Evolutionary conservation across 2,888 invertebrate species (phyloP), one percentile per base, ranked within the genome.

Genomic region (Papilio protenor): DNA sequence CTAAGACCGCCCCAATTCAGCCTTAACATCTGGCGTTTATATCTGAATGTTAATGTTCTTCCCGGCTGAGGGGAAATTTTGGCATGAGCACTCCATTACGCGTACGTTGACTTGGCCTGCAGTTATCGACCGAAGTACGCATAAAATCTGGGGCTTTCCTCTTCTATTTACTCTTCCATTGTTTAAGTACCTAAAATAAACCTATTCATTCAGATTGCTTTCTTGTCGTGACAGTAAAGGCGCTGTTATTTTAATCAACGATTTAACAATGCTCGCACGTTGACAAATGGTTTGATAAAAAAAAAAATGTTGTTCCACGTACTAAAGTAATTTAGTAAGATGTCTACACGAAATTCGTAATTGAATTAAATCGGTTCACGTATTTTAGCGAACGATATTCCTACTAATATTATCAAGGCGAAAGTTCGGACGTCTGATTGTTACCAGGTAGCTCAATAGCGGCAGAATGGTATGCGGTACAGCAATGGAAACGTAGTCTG

Each of bases 71-170:
- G 66, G 77, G 40, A 76, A 79, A 77, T 85, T 86, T 88, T 87
- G 86, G 88, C 86, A 83, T 81, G 80, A 78, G 77, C 75, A 76
- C 76, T 72, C 80, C 77, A 85, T 88, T 86, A 88, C 84, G 83
- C 84, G 87, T 83, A 75, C 87, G 80, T 85, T 85, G 85, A 83
- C 88, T 78, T 81, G 82, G 83, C 83, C 83, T 82, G 80, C 80
- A 83, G 81, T 82, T 81, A 78, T 80, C 78, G 77, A 78, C 69
- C 78, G 70, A 59, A 73, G 75, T 72, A 75, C 12, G 61, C 49
- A 45, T 21, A 59, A 59, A 72, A 66, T 66, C 27, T 71, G 12
- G 1, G 49, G 49, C 61, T 61, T 76, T 76, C 61, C 5, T 23
- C 10, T 70, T 70, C 3, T 70, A 14, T 49, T 10, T 69, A n/a